Conservation (phyloP, 1,140 invertebrate species). For the Maconellicoccus hirsutus region DNA sequence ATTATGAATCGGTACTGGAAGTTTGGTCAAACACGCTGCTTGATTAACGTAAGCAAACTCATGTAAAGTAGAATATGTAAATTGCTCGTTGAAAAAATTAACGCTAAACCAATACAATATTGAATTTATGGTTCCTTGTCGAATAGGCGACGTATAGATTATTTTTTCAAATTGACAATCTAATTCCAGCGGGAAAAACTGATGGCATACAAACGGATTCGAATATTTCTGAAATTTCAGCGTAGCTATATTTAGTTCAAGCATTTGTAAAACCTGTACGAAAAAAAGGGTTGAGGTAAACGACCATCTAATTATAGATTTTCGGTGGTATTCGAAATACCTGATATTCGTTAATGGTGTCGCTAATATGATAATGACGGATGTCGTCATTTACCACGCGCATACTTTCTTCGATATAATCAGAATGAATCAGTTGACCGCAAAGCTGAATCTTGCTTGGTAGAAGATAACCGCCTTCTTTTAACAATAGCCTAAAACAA, state of each 20-base stretch:
- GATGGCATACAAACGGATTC: background rate
- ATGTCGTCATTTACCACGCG: slow-evolving; percentile 2
- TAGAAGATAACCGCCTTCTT: background rate
- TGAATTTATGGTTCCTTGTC: background rate
- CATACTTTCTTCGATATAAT: slow-evolving; percentile 8
- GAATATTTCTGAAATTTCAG: background rate
- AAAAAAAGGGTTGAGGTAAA: background rate
- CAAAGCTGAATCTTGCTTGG: background rate
- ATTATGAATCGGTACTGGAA: background rate
- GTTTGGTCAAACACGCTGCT: background rate
- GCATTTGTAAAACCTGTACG: background rate
- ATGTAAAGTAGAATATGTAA: background rate
- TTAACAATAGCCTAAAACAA: background rate
- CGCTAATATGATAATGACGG: background rate
- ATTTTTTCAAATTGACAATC: background rate
- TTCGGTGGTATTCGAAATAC: background rate
- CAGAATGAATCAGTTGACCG: slow-evolving; percentile 10
- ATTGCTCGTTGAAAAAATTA: background rate
- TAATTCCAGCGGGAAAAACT: background rate
- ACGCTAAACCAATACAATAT: slow-evolving; percentile 1
- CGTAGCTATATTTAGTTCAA: slow-evolving; percentile 1
- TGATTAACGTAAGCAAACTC: background rate
- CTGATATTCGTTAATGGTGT: background rate
- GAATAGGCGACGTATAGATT: background rate
- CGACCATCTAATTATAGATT: background rate